Evolutionary conservation across 1,140 invertebrate genomes (phyloP), one percentile per base, ranked within the genome.

Genomic region (Monochamus saltuarius): DNA sequence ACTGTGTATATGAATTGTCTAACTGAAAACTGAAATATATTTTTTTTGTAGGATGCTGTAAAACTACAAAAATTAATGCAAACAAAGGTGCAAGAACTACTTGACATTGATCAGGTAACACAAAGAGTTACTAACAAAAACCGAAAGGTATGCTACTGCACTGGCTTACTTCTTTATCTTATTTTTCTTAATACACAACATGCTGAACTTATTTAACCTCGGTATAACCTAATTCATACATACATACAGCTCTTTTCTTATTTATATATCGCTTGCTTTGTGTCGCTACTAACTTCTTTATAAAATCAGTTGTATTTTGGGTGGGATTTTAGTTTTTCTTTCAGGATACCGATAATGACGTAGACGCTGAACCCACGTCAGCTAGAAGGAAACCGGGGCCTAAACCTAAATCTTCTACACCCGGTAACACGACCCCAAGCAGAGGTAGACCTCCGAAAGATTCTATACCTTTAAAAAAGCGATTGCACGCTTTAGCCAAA

Each of bases 21-120:
- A n/a, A n/a, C n/a, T n/a, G n/a, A n/a, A n/a, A n/a, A n/a, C n/a
- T n/a, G n/a, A n/a, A n/a, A n/a, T n/a, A n/a, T n/a, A n/a, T n/a
- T n/a, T 66, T 70, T 66, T 40, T 78, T 77, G 7, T 64, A 89
- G 87, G 88, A 89, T 82, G 89, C 90, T 49, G 84, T 87, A 1
- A 87, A 87, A 72, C 77, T 94, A 14, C 90, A 92, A 76, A 90
- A 89, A 76, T 81, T 91, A 55, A 91, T 95, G 88, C 87, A 91
- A 72, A 83, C 86, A 47, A 91, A 90, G 74, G 89, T 93, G 0
- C 87, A 92, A 79, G 92, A 95, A 75, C 75, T 93, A 46, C 80
- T 90, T 60, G 89, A 90, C 64, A 85, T 88, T 56, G 87, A 90
- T 69, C 88, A 89, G 75, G 87, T 86, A 77, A 83, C 81, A 46